Percentiles rank a stretch among this genome's conserved stretches.
These are phyloP conservation scores for Gobionotothen gibberifrons DNA, from an alignment of 2,797 vertebrate genomes.

Conservation along the genomic window DNA sequence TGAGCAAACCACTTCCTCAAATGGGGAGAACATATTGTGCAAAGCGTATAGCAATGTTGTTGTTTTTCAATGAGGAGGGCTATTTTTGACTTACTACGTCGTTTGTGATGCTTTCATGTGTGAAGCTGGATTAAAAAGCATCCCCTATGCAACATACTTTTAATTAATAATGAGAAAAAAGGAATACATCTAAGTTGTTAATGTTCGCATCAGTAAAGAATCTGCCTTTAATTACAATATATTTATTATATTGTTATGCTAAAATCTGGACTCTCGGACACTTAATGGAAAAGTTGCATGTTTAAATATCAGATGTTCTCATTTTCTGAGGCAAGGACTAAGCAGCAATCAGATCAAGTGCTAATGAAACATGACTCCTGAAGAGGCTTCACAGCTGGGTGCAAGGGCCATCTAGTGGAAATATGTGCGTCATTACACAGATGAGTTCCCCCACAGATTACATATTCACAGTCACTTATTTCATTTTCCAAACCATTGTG, in stretches of 20 bases:
- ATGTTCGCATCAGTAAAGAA: background rate
- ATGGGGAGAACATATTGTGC: conserved; percentile 76
- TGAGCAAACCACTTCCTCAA: conserved; percentile 82
- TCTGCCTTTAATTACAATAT: background rate
- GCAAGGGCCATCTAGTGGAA: conserved; percentile 84
- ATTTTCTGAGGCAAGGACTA: conserved; percentile 15
- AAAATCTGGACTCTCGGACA: conserved; percentile 5
- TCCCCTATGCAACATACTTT: accelerated
- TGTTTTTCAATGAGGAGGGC: conserved; percentile 52
- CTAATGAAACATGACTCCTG: conserved; percentile 53
- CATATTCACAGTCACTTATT: conserved; percentile 37
- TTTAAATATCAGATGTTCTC: conserved; percentile 9
- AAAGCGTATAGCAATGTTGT: conserved; percentile 19
- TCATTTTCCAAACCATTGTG: conserved; percentile 18
- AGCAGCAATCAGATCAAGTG: conserved; percentile 42
- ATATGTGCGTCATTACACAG: conserved; percentile 67
- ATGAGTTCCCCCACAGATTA: conserved; percentile 37
- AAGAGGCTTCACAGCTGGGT: conserved; percentile 67
- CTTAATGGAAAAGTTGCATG: conserved; percentile 1
- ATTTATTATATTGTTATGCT: background rate
- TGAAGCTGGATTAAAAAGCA: background rate
- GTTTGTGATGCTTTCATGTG: conserved; percentile 15
- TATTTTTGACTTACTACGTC: conserved; percentile 45
- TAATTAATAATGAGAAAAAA: background rate
- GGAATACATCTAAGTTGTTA: background rate